Percentiles rank a stretch among this genome's conserved stretches.
Evolutionary conservation across 2,888 invertebrate genomes (phyloP).

Genomic region (Chalcis sispes): DNA sequence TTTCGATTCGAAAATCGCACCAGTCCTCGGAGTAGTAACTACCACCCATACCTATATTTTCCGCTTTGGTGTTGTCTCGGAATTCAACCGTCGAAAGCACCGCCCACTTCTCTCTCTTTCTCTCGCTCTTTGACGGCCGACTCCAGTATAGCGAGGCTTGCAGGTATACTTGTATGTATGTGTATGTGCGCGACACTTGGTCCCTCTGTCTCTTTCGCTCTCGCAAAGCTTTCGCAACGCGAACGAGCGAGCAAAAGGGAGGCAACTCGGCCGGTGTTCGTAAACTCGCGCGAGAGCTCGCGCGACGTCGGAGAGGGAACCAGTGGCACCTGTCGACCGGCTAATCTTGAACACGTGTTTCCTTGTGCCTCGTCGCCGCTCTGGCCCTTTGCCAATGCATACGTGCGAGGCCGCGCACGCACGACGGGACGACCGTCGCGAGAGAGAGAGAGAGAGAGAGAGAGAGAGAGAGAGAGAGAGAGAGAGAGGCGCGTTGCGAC

Average conservation of each 20-base stretch:
- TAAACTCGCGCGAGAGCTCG: neutral
- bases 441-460: neutral
- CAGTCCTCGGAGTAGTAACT: no score
- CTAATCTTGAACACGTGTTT: slow-evolving; percentile 75
- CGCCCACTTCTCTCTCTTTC: neutral
- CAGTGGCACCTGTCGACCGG: slow-evolving; percentile 72
- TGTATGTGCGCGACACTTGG: no score
- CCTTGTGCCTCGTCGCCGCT: slow-evolving; percentile 65
- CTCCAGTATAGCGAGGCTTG: neutral
- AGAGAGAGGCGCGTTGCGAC: neutral
- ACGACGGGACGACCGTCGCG: no score
- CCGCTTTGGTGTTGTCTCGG: slow-evolving; percentile 45
- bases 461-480: neutral
- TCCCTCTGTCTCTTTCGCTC: slow-evolving; percentile 5
- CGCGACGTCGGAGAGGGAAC: slow-evolving; percentile 1
- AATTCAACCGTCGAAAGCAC: slow-evolving; percentile 31
- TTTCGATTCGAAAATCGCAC: no score
- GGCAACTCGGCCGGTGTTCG: neutral
- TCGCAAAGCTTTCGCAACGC: neutral
- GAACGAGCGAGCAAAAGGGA: neutral
- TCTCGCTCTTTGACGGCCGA: neutral
- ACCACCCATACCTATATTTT: slow-evolving; percentile 5
- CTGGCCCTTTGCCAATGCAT: slow-evolving; percentile 67
- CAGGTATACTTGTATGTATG: no score
- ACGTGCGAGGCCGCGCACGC: neutral